Evolutionary conservation across 2,888 invertebrate genomes (phyloP), one percentile per base, ranked within the genome.

Genomic region (Timema cristinae): DNA sequence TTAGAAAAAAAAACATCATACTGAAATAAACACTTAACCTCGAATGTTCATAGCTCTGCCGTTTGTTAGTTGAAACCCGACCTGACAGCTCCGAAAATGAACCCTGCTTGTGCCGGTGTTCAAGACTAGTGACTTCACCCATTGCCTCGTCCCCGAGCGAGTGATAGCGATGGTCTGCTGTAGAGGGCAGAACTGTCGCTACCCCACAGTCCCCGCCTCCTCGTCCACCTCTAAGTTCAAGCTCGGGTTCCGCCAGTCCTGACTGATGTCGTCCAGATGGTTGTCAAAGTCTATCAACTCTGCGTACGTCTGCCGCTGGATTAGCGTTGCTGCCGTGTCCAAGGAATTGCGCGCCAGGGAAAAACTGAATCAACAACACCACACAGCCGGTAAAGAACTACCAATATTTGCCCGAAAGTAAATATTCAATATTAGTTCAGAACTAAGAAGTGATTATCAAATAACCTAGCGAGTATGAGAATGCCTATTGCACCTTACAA

Each of bases 201-300:
- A 73, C 67, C 73, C 74, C 48, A 70, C 61, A 67, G 72, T 56
- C 67, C 66, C 71, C 47, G 72, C 69, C 66, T 71, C 73, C 70
- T 81, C 78, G 59, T 86, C 85, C 78, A 90, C 87, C 76, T 85
- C 82, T 76, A 87, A 82, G 80, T 90, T 90, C 66, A 92, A 84
- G 72, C 86, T 84, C 7, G 83, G 80, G 83, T 98, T 98, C 77
- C 89, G 90, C 95, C 97, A 98, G 82, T 98, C 97, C 74, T 90
- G 86, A 32, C 89, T 86, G 54, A 95, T 87, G 81, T 98, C 91
- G 82, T 98, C 98, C 75, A 98, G 85, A 83, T 98, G 97, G 84
- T 97, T 97, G 84, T 99, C 98, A 81, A 98, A 98, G 83, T 99
- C 98, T 11, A 93, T 85, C n/a, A 99, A 83, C 7, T 76, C 70